A percentile compares a stretch with the other conserved stretches of the same genome.
Conservation (phyloP, 2,113 vertebrate genomes). For the Tricholaema leucomelas region DNA sequence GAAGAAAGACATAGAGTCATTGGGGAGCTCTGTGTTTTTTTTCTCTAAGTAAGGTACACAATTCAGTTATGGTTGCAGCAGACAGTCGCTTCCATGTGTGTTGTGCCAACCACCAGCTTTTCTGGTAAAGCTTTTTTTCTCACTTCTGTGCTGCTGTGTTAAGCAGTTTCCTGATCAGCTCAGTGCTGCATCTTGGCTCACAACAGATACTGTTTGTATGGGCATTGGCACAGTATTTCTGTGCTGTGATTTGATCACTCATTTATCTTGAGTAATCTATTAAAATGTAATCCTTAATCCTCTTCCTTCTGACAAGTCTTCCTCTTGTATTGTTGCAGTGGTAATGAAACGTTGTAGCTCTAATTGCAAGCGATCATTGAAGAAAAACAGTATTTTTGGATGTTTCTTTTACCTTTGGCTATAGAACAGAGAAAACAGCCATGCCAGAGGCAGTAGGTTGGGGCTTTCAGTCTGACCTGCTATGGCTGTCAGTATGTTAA, state of each 20-base stretch:
- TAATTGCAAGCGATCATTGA: background rate
- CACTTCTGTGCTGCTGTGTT: background rate
- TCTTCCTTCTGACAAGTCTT: background rate
- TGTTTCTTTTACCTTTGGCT: background rate
- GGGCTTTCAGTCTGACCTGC: background rate
- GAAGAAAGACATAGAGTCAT: background rate
- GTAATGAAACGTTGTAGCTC: background rate
- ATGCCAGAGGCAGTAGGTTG: background rate
- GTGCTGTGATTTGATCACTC: background rate
- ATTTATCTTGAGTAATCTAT: background rate
- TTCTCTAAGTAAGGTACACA: background rate
- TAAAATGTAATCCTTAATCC: background rate
- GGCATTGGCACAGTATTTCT: background rate
- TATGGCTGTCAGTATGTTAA: background rate
- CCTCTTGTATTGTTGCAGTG: background rate
- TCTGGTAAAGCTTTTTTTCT: background rate
- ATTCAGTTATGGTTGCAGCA: background rate
- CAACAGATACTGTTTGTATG: constrained; percentile 22
- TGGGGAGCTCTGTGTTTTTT: background rate
- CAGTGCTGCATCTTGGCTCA: background rate
- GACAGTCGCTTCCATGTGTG: background rate
- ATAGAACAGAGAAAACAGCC: background rate
- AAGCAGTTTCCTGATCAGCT: background rate
- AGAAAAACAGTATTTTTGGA: background rate
- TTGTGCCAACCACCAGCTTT: background rate